Evolutionary conservation across 1,140 invertebrate genomes (phyloP).

Genomic region (Bicyclus anynana): DNA sequence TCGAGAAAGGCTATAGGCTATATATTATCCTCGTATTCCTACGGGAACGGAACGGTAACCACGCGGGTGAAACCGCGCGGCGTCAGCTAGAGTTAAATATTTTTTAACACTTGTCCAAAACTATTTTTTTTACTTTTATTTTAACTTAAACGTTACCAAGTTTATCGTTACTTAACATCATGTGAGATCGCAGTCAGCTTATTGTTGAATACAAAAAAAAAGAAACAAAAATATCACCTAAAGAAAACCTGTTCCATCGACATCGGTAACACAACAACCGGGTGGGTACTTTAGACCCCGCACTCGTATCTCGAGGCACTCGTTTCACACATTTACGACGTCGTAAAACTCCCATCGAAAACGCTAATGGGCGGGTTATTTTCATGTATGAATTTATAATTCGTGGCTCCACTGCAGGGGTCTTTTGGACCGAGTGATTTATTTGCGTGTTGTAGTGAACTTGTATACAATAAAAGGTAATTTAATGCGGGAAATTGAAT

Average conservation of each 20-base stretch:
- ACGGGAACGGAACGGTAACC: no score
- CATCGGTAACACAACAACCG: background rate
- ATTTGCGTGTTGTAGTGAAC: background rate
- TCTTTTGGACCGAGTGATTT: slow-evolving; percentile 1
- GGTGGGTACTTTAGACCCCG: background rate
- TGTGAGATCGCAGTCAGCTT: no score
- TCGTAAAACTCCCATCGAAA: slow-evolving; percentile 10
- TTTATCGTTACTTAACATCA: no score
- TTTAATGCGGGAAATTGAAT: slow-evolving; percentile 1
- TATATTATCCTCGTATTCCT: no score
- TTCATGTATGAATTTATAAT: slow-evolving; percentile 5
- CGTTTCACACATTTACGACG: slow-evolving; percentile 15
- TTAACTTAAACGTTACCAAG: no score
- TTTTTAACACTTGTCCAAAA: no score
- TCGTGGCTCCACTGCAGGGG: background rate
- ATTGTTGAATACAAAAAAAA: no score
- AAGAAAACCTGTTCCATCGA: background rate
- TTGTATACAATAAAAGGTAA: background rate
- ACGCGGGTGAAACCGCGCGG: no score
- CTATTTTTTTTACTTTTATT: no score
- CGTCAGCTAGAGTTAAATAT: no score
- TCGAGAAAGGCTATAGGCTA: no score
- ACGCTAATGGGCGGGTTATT: slow-evolving; percentile 3
- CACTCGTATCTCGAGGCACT: background rate
- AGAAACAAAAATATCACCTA: no score